Evolutionary conservation across 1,140 invertebrate genomes (phyloP).

Genomic region (Bombus polaris): DNA sequence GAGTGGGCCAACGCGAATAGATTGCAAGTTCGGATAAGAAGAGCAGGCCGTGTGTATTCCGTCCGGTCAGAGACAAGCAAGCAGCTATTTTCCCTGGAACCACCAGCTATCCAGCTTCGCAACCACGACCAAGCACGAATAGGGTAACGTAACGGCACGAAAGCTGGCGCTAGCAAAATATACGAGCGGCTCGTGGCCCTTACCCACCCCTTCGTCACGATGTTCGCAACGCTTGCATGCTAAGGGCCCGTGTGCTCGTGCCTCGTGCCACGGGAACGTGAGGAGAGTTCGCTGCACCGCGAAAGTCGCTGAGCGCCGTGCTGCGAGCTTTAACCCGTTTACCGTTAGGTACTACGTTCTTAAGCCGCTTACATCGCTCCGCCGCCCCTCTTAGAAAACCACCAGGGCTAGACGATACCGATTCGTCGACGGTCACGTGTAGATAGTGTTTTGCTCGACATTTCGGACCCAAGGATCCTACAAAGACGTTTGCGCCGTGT

Average conservation of each 20-base stretch:
- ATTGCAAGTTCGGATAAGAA: constrained; percentile 47
- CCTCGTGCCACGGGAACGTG: constrained; percentile 58
- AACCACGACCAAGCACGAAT: constrained; percentile 45
- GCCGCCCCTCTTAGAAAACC: constrained; percentile 19
- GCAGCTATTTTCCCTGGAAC: constrained; percentile 56
- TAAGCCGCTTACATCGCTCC: constrained; percentile 58
- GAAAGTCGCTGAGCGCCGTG: constrained; percentile 45
- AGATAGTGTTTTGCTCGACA: constrained; percentile 34
- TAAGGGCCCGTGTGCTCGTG: constrained; percentile 57
- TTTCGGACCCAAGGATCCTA: neutral
- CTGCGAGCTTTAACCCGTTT: constrained; percentile 56
- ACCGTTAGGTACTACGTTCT: constrained; percentile 50
- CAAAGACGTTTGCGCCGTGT: neutral
- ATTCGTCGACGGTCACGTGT: constrained; percentile 7
- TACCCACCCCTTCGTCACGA: neutral
- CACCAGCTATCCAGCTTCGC: constrained; percentile 44
- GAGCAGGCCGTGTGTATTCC: constrained; percentile 45
- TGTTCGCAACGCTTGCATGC: constrained; percentile 56
- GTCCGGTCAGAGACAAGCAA: constrained; percentile 48
- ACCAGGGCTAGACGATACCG: neutral
- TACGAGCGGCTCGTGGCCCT: constrained; percentile 62
- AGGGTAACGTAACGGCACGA: constrained; percentile 63
- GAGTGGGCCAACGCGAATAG: constrained; percentile 58
- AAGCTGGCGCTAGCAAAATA: constrained; percentile 62
- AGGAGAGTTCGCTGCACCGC: constrained; percentile 57